Conservation (phyloP, 2,797 vertebrate genomes). For the Sciurus vulgaris region DNA sequence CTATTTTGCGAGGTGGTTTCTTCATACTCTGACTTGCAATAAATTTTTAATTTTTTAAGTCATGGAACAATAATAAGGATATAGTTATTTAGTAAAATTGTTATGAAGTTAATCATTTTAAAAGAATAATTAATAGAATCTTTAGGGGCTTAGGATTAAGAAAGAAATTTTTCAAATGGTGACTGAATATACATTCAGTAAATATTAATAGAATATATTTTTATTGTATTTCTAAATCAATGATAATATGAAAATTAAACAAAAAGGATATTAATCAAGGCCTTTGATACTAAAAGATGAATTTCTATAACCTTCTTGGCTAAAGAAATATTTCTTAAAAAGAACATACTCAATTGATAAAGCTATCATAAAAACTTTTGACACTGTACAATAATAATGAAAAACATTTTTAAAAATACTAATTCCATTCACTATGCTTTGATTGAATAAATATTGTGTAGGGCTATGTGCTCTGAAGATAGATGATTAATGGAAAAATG, state of each 20-base stretch:
- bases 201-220: conserved; percentile 14
- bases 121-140: background rate
- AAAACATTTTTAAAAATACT: background rate
- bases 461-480: conserved; percentile 46
- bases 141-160: background rate
- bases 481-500: conserved; percentile 61
- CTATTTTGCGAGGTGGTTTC: conserved; percentile 20
- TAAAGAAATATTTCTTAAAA: background rate
- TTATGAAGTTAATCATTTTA: conserved; percentile 35
- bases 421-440: background rate
- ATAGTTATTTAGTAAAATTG: background rate
- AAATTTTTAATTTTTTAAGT: conserved; percentile 44
- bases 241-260: background rate
- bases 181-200: background rate
- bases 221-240: conserved; percentile 42
- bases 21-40: background rate
- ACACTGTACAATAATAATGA: conserved; percentile 27
- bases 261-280: conserved; percentile 5
- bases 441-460: conserved; percentile 28
- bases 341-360: background rate
- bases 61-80: conserved; percentile 22
- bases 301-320: background rate
- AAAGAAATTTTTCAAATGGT: background rate
- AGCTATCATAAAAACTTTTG: background rate
- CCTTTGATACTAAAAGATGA: conserved; percentile 31